Percentiles rank a stretch among this genome's conserved stretches.
Evolutionary conservation across 2,113 vertebrate species (phyloP).

Genomic region (Anolis carolinensis): DNA sequence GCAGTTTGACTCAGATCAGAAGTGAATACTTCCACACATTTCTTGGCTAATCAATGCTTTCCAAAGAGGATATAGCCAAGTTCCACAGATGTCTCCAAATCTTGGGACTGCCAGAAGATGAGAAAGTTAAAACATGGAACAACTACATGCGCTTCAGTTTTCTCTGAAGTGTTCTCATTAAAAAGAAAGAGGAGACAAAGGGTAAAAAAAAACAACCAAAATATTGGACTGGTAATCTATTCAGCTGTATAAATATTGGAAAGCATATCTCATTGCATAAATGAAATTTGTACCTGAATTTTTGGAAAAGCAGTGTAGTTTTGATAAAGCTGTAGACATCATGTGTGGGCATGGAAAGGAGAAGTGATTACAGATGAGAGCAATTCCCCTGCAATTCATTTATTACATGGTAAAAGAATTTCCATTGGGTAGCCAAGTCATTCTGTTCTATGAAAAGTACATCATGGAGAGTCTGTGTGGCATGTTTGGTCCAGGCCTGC

Average conservation of each 20-base stretch:
- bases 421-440: not conserved
- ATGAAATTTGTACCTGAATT: not conserved
- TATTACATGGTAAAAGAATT: not conserved
- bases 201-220: slow-evolving; percentile 1
- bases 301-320: not conserved
- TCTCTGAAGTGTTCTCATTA: not conserved
- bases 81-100: not conserved
- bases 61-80: not conserved
- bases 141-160: not conserved
- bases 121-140: not conserved
- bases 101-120: not conserved
- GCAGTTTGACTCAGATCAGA: not conserved
- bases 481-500: too few species aligned
- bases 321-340: not conserved
- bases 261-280: not conserved
- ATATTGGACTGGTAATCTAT: not conserved
- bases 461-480: too few species aligned
- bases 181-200: not conserved
- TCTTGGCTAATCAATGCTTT: slow-evolving; percentile 28
- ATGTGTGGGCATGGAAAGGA: not conserved
- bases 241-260: not conserved
- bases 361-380: not conserved
- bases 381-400: not conserved
- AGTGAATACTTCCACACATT: slow-evolving; percentile 20
- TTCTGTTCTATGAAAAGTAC: not conserved